These are phyloP conservation scores for Microcebus griseorufus DNA, from an alignment of 2,113 vertebrate genomes.

Conservation along the genomic window DNA sequence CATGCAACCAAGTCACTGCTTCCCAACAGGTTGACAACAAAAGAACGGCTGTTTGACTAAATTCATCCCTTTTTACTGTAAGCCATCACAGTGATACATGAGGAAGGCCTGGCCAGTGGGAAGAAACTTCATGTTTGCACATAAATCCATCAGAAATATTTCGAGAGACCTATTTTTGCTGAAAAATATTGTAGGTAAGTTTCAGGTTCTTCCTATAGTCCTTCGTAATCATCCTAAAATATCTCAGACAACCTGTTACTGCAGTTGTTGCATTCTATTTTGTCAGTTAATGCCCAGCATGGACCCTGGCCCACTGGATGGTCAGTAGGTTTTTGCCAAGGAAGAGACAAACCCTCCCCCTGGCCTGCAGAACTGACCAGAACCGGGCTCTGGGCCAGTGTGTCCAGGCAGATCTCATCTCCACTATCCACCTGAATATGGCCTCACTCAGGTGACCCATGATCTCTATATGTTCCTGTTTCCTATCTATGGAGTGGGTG, in stretches of 20 bases:
- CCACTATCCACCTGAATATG: background rate
- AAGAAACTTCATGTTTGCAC: background rate
- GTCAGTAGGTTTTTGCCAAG: background rate
- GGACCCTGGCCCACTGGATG: background rate
- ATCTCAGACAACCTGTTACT: background rate
- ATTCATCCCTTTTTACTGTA: background rate
- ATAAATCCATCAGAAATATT: constrained; percentile 47
- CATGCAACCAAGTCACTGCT: background rate
- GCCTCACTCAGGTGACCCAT: background rate
- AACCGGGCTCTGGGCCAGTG: background rate
- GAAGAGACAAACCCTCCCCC: background rate
- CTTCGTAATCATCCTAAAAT: background rate
- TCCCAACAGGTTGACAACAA: constrained; percentile 8
- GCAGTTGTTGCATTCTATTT: background rate
- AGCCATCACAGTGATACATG: background rate
- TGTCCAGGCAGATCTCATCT: background rate
- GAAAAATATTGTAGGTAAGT: background rate
- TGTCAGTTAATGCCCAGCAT: background rate
- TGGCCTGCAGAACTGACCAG: background rate
- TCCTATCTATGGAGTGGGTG: background rate
- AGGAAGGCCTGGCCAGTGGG: background rate
- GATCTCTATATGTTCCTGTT: background rate
- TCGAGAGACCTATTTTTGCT: background rate
- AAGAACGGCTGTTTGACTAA: constrained; percentile 19
- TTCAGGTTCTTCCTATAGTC: background rate